Base-by-base conservation (phyloP, 2,797 vertebrate genomes). In the Muscicapa striata region DNA sequence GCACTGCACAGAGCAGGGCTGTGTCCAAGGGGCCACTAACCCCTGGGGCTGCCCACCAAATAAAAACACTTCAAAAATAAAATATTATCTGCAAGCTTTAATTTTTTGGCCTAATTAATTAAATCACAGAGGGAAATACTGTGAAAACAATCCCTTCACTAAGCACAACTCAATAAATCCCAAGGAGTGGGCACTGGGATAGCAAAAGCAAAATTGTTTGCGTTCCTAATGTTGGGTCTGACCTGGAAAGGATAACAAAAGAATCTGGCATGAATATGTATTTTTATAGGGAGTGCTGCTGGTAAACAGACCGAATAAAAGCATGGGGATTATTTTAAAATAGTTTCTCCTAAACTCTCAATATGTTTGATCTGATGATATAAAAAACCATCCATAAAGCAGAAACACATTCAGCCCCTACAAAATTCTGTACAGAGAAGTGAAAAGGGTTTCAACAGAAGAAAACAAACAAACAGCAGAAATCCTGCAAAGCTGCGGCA, bases 161-260 rank as follows among this genome's bases (percentile, higher is more conserved):
- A 48, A 57, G 21, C 80, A 94, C 52, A 89, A 93, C 93, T 66
- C 88, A 40, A 58, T 38, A 89, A 77, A 91, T 92, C 80, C 62
- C 80, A 30, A 49, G 41, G 84, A 90, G 81, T 2, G 38, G 74
- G 82, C 85, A 22, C 64, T 22, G 75, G 87, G 80, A 89, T 54
- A 97, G 89, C 26, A 36, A 87, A 90, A 94, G 85, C 88, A 95
- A 96, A 97, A 97, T 93, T 97, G 95, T 97, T 97, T 97, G 94
- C 49, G 79, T 96, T 97, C 95, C 97, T 94, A 72, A 89, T 76
- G 78, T 92, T 93, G 30, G 51, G 86, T 55, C 24, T 69, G 84
- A 95, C 90, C 93, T 90, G 67, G 90, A 87, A 95, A 95, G 87
- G 87, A 80, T 87, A 88, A 96, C 94, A 95, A 96, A 97, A 95